Conservation (phyloP, 2,888 invertebrate species). For the Phoenoteleia sp. region DNA sequence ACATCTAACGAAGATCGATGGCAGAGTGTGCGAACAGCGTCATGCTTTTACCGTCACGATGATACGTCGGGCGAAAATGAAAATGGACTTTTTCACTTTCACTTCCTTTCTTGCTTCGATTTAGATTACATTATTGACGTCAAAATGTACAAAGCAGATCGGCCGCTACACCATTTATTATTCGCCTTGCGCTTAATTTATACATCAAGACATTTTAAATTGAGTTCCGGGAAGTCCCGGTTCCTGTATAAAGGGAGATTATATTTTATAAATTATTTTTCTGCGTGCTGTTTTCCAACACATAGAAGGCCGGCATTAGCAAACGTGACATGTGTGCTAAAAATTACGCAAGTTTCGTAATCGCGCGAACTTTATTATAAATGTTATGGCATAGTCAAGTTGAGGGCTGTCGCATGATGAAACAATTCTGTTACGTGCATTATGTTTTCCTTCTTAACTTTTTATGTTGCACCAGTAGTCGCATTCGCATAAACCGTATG, state of each 20-base stretch:
- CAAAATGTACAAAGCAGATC: slow-evolving; percentile 61
- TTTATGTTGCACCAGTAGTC: background rate
- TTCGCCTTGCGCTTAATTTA: slow-evolving; percentile 42
- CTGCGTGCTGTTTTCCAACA: background rate
- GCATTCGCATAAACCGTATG: slow-evolving; percentile 9
- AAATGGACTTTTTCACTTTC: slow-evolving; percentile 66
- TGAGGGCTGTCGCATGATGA: background rate
- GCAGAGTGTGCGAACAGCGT: slow-evolving; percentile 71
- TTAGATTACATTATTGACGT: slow-evolving; percentile 54
- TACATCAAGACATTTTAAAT: slow-evolving; percentile 40
- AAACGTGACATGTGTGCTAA: slow-evolving; percentile 4
- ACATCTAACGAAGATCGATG: slow-evolving; percentile 80
- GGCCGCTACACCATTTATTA: slow-evolving; percentile 51
- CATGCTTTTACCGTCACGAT: slow-evolving; percentile 78
- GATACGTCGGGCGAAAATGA: slow-evolving; percentile 81
- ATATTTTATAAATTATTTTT: slow-evolving; percentile 21
- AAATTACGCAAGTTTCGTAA: slow-evolving; percentile 19
- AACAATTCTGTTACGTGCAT: slow-evolving; percentile 1
- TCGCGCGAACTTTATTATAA: background rate
- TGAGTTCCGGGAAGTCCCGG: slow-evolving; percentile 24
- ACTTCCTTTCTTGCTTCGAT: slow-evolving; percentile 37
- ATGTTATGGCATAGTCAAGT: background rate
- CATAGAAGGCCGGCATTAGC: slow-evolving; percentile 2
- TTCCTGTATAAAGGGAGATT: too few species aligned
- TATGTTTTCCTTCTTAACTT: slow-evolving; percentile 18